phyloP scores from a whole-genome alignment of 1,140 invertebrate genomes.

The Chymomyza costata region DNA sequence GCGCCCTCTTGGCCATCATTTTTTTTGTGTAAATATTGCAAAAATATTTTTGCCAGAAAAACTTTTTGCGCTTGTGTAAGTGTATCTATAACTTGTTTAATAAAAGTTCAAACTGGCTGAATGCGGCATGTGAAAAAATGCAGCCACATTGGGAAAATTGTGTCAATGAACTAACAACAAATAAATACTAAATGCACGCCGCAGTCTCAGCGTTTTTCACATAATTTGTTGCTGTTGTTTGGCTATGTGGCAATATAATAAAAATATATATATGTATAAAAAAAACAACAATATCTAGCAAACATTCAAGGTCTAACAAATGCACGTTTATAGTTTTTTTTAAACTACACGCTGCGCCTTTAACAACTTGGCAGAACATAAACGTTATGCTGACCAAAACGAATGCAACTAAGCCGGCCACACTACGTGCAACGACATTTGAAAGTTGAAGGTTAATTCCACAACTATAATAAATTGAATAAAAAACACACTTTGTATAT shows the following conservation, averaged over 20 bases:
- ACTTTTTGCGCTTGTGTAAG: constrained; percentile 1
- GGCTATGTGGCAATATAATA: not conserved
- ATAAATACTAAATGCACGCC: too few relatives aligned
- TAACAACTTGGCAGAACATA: constrained; percentile 13
- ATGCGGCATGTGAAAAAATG: too few relatives aligned
- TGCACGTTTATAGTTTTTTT: constrained; percentile 41
- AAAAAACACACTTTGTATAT: too few relatives aligned
- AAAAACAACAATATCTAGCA: constrained; percentile 4
- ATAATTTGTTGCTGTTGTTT: constrained; percentile 6
- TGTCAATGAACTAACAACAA: constrained; percentile 55
- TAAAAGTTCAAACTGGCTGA: constrained; percentile 21
- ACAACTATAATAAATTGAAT: constrained; percentile 55
- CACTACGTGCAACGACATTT: constrained; percentile 43
- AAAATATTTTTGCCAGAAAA: too few relatives aligned
- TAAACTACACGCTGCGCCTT: constrained; percentile 24
- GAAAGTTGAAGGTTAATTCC: constrained; percentile 65
- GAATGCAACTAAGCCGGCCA: constrained; percentile 3
- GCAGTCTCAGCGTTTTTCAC: constrained; percentile 37
- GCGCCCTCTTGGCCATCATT: too few relatives aligned
- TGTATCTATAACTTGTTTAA: constrained; percentile 29
- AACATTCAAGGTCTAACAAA: constrained; percentile 51
- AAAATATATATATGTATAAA: too few relatives aligned
- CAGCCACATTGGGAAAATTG: constrained; percentile 36
- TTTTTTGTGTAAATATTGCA: too few relatives aligned
- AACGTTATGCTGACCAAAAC: too few relatives aligned